Conservation (phyloP, 2,888 invertebrate genomes). For the Silvanus unidentatus region DNA sequence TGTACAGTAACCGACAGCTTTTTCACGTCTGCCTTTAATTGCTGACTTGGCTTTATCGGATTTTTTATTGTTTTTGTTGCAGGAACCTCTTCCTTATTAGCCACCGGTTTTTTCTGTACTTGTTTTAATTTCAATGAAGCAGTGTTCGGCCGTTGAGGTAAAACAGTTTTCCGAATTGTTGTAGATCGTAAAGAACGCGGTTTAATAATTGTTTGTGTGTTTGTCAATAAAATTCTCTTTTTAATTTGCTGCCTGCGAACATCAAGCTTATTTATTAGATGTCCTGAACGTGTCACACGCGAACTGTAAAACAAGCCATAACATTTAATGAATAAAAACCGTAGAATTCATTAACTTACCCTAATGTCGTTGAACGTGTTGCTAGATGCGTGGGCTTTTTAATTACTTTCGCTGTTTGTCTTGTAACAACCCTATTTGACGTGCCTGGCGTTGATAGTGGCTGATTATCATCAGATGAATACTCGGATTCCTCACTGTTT, state of each 20-base stretch:
- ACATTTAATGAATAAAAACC: neutral
- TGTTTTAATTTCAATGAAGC: conserved; percentile 8
- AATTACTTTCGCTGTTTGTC: too few species aligned
- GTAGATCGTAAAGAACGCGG: conserved; percentile 29
- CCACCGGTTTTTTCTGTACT: conserved; percentile 7
- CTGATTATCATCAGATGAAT: too few species aligned
- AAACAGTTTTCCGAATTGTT: conserved; percentile 29
- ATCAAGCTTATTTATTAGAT: conserved; percentile 19
- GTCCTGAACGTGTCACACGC: conserved; percentile 33
- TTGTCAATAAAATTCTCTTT: conserved; percentile 28
- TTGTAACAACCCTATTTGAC: too few species aligned
- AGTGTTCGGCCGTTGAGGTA: conserved; percentile 20
- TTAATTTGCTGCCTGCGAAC: conserved; percentile 29
- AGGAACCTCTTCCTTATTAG: conserved; percentile 8
- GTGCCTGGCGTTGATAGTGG: too few species aligned
- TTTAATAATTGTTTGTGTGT: conserved; percentile 26
- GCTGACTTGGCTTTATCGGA: neutral
- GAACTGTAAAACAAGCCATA: conserved; percentile 17
- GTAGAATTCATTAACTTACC: too few species aligned
- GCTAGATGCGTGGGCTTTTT: too few species aligned
- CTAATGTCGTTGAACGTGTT: too few species aligned
- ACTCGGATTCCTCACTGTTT: too few species aligned
- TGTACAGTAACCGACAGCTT: conserved; percentile 9
- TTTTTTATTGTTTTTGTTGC: conserved; percentile 8
- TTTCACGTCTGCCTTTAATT: neutral